A percentile compares a stretch with the other conserved stretches of the same genome.
Evolutionary conservation across 92 coral and sea anemone species (phyloP).

Genomic region (Phenganax subtilis): DNA sequence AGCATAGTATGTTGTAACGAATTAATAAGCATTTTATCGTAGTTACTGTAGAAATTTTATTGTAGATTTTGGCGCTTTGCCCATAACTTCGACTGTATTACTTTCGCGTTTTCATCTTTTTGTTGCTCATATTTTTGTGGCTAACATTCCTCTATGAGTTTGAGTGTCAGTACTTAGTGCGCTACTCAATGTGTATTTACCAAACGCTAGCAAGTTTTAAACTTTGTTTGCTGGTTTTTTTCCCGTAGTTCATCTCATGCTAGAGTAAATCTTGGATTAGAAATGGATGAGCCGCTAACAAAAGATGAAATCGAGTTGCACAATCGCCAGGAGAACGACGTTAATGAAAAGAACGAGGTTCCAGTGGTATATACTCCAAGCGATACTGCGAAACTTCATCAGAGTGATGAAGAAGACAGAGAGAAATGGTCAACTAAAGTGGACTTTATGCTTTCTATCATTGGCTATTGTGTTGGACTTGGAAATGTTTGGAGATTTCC

Average conservation of each 20-base stretch:
- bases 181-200: too few relatives aligned
- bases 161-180: neutral
- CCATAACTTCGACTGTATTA: too few relatives aligned
- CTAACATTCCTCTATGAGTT: neutral
- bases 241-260: neutral
- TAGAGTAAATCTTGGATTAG: neutral
- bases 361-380: neutral
- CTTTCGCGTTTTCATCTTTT: neutral
- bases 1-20: too few relatives aligned
- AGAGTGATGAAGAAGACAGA: neutral
- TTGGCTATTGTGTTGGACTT: slow-evolving; percentile 7
- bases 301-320: neutral
- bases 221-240: neutral
- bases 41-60: too few relatives aligned
- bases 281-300: slow-evolving; percentile 7
- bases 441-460: slow-evolving; percentile 4
- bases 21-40: too few relatives aligned
- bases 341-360: neutral
- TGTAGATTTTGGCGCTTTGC: too few relatives aligned
- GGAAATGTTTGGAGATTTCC: slow-evolving; percentile 28
- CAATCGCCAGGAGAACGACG: neutral
- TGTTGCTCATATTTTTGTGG: neutral
- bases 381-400: neutral
- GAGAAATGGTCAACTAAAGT: slow-evolving; percentile 10
- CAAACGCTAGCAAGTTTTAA: too few relatives aligned